These are phyloP conservation scores for Petrophora chlorosata DNA, from an alignment of 2,888 invertebrate species.

Conservation along the genomic window DNA sequence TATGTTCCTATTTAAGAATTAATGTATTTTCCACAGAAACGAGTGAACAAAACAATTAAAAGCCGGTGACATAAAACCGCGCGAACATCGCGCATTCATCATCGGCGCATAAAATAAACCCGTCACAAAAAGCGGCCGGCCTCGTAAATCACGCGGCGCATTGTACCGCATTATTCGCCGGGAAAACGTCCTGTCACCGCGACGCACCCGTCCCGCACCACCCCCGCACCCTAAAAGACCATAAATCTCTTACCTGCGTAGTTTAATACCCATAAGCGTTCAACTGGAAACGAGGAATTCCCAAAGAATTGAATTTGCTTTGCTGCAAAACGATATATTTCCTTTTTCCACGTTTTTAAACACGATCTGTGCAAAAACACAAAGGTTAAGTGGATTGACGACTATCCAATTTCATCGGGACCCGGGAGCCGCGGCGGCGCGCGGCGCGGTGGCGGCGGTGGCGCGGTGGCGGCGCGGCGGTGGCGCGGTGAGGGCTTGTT, in stretches of 20 bases:
- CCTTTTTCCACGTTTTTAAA: constrained; percentile 20
- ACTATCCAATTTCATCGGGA: constrained; percentile 7
- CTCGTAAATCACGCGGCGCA: constrained; percentile 41
- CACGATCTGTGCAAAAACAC: constrained; percentile 18
- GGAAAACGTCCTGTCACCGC: constrained; percentile 33
- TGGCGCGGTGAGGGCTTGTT: no score
- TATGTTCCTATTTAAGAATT: no score
- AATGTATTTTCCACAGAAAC: no score
- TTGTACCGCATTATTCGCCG: constrained; percentile 34
- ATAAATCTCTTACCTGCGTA: constrained; percentile 35
- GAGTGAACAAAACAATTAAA: not conserved
- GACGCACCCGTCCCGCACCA: constrained; percentile 8
- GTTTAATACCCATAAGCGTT: constrained; percentile 33
- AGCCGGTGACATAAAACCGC: not conserved
- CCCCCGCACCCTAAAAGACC: constrained; percentile 17
- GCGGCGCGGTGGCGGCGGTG: not conserved
- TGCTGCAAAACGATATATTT: constrained; percentile 9
- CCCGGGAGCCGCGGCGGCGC: not conserved
- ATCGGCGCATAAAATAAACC: constrained; percentile 29
- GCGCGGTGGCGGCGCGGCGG: no score
- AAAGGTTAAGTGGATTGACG: constrained; percentile 26
- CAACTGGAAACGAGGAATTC: constrained; percentile 27
- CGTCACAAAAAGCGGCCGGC: constrained; percentile 29
- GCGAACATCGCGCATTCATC: constrained; percentile 18
- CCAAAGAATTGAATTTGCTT: constrained; percentile 30